Percentiles rank a stretch among this genome's conserved stretches.
These are phyloP conservation scores for Drosophila anomalata DNA, from an alignment of 2,888 invertebrate species.

Conservation along the genomic window DNA sequence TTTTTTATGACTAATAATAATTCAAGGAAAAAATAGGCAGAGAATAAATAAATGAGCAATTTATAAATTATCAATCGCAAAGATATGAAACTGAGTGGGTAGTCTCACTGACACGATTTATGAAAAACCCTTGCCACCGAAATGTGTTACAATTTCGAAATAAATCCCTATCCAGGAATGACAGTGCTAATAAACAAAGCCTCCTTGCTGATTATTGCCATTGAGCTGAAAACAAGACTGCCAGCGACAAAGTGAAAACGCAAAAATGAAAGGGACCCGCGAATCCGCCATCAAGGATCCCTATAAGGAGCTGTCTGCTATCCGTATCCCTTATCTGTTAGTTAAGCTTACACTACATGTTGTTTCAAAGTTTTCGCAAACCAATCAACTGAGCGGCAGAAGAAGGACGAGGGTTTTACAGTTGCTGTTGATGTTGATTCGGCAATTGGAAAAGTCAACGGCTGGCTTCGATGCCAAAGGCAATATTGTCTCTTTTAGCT, in stretches of 20 bases:
- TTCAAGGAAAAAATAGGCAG: no score
- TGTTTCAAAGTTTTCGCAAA: constrained; percentile 69
- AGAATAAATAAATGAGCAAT: no score
- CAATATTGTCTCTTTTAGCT: constrained; percentile 42
- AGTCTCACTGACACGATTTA: no score
- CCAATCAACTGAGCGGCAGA: constrained; percentile 57
- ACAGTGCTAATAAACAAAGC: constrained; percentile 67
- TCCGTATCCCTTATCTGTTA: constrained; percentile 46
- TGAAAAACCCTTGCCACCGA: no score
- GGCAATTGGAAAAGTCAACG: constrained; percentile 76
- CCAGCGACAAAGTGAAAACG: constrained; percentile 50
- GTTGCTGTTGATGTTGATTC: constrained; percentile 29
- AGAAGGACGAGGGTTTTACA: constrained; percentile 6
- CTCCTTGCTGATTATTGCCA: constrained; percentile 69
- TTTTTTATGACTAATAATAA: no score
- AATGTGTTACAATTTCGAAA: neutral
- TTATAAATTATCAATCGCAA: no score
- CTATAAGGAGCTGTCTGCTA: constrained; percentile 7
- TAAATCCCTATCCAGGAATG: constrained; percentile 11
- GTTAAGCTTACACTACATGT: constrained; percentile 60
- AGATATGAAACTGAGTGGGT: no score
- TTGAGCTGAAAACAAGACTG: constrained; percentile 60
- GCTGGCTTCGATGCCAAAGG: constrained; percentile 68
- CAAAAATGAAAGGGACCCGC: constrained; percentile 44
- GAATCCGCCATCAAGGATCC: constrained; percentile 9